Conservation (phyloP, 2,888 invertebrate genomes). For the Trimorus sp. region DNA sequence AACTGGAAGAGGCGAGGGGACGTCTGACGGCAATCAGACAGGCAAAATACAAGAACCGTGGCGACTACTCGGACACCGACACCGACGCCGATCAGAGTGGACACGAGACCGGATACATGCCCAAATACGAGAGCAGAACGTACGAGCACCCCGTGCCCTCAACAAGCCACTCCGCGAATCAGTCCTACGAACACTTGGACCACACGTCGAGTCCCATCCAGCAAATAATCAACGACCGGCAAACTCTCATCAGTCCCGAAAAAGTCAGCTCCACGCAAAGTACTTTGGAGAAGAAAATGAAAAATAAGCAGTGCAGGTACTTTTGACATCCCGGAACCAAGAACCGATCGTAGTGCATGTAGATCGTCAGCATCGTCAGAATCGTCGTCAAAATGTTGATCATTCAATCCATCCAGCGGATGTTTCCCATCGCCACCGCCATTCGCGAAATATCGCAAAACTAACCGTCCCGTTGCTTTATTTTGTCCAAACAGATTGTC, state of each 20-base stretch:
- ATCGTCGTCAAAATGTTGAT: too few relatives aligned
- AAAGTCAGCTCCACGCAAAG: slow-evolving; percentile 78
- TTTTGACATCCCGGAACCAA: neutral
- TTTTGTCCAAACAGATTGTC: neutral
- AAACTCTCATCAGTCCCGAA: slow-evolving; percentile 77
- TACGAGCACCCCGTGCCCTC: slow-evolving; percentile 80
- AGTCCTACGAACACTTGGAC: slow-evolving; percentile 64
- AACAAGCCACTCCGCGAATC: slow-evolving; percentile 73
- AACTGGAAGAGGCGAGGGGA: slow-evolving; percentile 95
- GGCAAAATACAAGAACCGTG: slow-evolving; percentile 91
- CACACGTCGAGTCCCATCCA: slow-evolving; percentile 70
- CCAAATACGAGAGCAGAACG: slow-evolving; percentile 83
- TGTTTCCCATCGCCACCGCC: too few relatives aligned
- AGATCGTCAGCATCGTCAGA: too few relatives aligned
- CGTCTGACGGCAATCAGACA: slow-evolving; percentile 95
- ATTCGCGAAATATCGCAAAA: too few relatives aligned
- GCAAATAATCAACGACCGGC: slow-evolving; percentile 72
- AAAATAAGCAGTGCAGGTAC: slow-evolving; percentile 71
- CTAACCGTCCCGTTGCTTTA: too few relatives aligned
- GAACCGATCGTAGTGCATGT: too few relatives aligned
- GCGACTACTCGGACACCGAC: slow-evolving; percentile 83
- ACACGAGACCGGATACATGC: slow-evolving; percentile 77
- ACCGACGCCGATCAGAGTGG: slow-evolving; percentile 84
- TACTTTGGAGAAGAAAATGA: slow-evolving; percentile 77
- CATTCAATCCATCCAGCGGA: too few relatives aligned